phyloP scores from a whole-genome alignment of 2,113 vertebrate species.

The Ascaphus truei region DNA sequence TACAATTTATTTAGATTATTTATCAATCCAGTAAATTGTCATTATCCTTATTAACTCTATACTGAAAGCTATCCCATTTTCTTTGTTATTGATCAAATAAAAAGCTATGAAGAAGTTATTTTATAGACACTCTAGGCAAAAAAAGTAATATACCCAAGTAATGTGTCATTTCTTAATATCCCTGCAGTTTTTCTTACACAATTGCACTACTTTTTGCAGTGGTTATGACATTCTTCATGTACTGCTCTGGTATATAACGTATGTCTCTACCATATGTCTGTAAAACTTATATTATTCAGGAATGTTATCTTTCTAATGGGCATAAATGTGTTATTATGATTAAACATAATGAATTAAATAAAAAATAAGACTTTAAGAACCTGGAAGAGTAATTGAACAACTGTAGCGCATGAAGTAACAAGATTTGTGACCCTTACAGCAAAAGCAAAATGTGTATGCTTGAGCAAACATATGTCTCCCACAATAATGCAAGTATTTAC shows the following conservation, averaged over 20 bases:
- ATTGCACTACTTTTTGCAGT: conserved; percentile 16
- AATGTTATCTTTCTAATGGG: conserved; percentile 8
- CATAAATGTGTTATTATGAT: conserved; percentile 9
- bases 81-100: too few relatives aligned
- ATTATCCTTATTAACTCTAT: too few relatives aligned
- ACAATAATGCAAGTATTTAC: conserved; percentile 10
- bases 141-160: too few relatives aligned
- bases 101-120: too few relatives aligned
- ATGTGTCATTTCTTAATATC: conserved; percentile 2
- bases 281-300: too few relatives aligned
- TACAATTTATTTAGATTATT: too few relatives aligned
- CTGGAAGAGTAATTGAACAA: conserved; percentile 8
- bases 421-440: not conserved
- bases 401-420: conserved; percentile 13
- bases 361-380: conserved; percentile 14
- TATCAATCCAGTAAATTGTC: too few relatives aligned
- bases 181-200: conserved; percentile 6
- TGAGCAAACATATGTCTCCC: conserved; percentile 24
- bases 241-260: conserved; percentile 18
- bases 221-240: conserved; percentile 12
- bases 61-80: too few relatives aligned
- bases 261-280: conserved; percentile 18
- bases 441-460: conserved; percentile 6
- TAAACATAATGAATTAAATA: conserved; percentile 5
- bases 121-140: too few relatives aligned